Evolutionary conservation across 2,113 vertebrate genomes (phyloP).

Genomic region (Leuciscus idus): DNA sequence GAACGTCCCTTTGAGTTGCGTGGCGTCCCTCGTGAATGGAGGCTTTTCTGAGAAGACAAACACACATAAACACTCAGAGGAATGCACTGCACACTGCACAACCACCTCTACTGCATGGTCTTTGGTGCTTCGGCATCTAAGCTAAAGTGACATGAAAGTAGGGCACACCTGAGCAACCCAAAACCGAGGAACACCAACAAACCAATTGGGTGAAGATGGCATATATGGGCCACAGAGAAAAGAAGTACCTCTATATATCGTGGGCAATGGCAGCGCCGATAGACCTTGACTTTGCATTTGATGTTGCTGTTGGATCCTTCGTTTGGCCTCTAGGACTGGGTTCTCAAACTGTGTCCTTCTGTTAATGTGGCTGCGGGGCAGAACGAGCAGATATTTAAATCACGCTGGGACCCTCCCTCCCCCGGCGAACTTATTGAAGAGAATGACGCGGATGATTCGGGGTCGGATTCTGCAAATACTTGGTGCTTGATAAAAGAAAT

Average conservation of each 20-base stretch:
- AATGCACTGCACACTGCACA: neutral
- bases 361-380: constrained; percentile 91
- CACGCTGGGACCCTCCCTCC: constrained; percentile 40
- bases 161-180: constrained; percentile 27
- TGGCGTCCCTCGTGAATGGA: constrained; percentile 95
- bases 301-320: constrained; percentile 93
- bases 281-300: constrained; percentile 97
- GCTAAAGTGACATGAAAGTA: constrained; percentile 18
- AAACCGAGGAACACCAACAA: constrained; percentile 18
- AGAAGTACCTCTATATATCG: constrained; percentile 91
- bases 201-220: constrained; percentile 23
- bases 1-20: constrained; percentile 96
- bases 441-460: neutral
- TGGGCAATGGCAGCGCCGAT: constrained; percentile 89
- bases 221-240: constrained; percentile 17
- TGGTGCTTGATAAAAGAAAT: constrained; percentile 65
- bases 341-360: constrained; percentile 99
- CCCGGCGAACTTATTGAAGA: constrained; percentile 21
- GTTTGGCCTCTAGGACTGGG: constrained; percentile 98
- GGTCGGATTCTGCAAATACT: constrained; percentile 30
- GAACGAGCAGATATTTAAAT: constrained; percentile 47
- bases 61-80: neutral
- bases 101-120: constrained; percentile 14
- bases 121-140: neutral
- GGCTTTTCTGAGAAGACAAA: constrained; percentile 86